Evolutionary conservation across 2,113 vertebrate genomes (phyloP).

Genomic region (Stigmatopora argus): DNA sequence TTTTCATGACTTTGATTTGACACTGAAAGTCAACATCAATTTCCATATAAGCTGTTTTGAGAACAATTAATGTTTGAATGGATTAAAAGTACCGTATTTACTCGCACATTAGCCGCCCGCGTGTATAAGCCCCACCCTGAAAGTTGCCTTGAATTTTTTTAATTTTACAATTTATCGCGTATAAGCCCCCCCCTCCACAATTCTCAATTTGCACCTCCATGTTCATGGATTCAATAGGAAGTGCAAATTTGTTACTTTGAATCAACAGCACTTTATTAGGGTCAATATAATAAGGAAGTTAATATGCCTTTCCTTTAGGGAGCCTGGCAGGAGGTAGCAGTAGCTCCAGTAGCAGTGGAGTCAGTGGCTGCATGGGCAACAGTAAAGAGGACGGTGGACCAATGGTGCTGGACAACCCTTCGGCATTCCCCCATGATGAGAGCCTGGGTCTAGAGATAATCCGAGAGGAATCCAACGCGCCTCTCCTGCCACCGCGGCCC

Average conservation of each 20-base stretch:
- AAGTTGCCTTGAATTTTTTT: too few species aligned
- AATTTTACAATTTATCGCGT: too few species aligned
- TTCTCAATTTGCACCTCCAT: too few species aligned
- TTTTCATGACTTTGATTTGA: not conserved
- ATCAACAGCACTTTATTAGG: too few species aligned
- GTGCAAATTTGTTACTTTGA: too few species aligned
- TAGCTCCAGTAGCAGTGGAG: slow-evolving; percentile 60
- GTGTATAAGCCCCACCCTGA: too few species aligned
- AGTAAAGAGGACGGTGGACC: slow-evolving; percentile 74
- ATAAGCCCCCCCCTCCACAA: too few species aligned
- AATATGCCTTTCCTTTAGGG: slow-evolving; percentile 32
- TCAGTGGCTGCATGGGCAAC: slow-evolving; percentile 57
- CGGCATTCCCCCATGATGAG: slow-evolving; percentile 85
- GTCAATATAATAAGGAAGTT: too few species aligned
- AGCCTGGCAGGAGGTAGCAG: slow-evolving; percentile 62
- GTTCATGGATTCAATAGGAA: too few species aligned
- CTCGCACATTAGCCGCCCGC: too few species aligned
- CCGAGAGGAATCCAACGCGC: slow-evolving; percentile 89
- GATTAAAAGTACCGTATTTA: too few species aligned
- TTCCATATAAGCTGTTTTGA: too few species aligned
- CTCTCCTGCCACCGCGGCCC: slow-evolving; percentile 82
- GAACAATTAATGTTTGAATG: not conserved
- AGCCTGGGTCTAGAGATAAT: slow-evolving; percentile 90
- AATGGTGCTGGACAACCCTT: slow-evolving; percentile 84
- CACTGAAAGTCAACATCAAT: not conserved